Evolutionary conservation across 2,888 invertebrate species (phyloP), one percentile per base, ranked within the genome.

Genomic region (Glyphotaelius pellucidus): DNA sequence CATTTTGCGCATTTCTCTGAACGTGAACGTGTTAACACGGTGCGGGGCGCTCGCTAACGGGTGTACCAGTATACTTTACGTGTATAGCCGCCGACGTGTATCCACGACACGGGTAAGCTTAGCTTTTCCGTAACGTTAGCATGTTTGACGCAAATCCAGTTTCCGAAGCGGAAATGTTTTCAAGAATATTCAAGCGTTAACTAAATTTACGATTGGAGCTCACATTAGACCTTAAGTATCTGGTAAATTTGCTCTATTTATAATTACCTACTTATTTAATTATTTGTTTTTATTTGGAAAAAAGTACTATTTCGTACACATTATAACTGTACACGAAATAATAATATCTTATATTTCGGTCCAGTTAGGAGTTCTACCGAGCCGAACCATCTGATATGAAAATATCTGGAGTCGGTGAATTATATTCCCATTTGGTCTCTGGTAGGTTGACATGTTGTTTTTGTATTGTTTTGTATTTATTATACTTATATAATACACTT

Each of bases 161-260:
- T 52, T 87, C 87, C 31, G 52, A 87, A 87, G 87, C 87, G 87
- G 87, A 87, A 87, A 52, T 87, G 87, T 52, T 87, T 85, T 52
- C 47, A 52, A 32, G 87, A 30, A 87, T 30, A 87, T 87, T 42
- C 87, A 31, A 87, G 87, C 87, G 87, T 52, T 87, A 87, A 52
- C 52, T 31, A 32, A 67, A 87, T 87, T 87, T 30, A 30, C 12
- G 15, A 52, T 87, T 87, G 25, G 25, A 84, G 35, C 84, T 84
- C 35, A 84, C 84, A 38, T 25, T 35, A 32, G 30, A 35, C 31
- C 38, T 84, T 84, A 84, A 81, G 81, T 81, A 32, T 31, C 52
- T 67, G 25, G 25, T 67, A 67, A 67, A 67, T 67, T 67, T 19
- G 25, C 19, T 19, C 19, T 67, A 38, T 38, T 38, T 38, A 38